Percentiles rank a stretch among this genome's conserved stretches.
phyloP scores from a whole-genome alignment of 2,888 invertebrate species.

The Drosophila birchii region DNA sequence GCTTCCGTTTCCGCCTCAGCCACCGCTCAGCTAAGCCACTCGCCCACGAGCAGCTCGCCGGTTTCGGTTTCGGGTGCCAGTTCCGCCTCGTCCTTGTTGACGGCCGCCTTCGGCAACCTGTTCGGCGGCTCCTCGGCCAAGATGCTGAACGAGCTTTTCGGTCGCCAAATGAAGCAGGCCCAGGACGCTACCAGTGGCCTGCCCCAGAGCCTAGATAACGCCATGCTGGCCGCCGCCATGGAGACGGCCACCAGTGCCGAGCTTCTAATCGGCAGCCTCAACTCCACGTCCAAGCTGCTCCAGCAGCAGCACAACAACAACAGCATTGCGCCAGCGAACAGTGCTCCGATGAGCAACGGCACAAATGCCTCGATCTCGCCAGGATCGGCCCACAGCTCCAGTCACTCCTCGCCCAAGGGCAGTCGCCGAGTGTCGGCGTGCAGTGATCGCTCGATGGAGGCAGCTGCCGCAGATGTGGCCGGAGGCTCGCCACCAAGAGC shows the following conservation, averaged over 20 bases:
- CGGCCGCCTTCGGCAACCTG: conserved; percentile 85
- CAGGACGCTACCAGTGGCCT: conserved; percentile 86
- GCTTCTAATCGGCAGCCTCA: conserved; percentile 81
- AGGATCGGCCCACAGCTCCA: conserved; percentile 61
- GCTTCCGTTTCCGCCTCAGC: conserved; percentile 32
- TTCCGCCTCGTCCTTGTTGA: conserved; percentile 77
- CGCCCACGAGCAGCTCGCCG: conserved; percentile 45
- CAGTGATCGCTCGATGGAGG: conserved; percentile 85
- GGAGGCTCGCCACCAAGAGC: conserved; percentile 74
- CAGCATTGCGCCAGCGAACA: conserved; percentile 59
- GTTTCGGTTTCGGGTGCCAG: conserved; percentile 63
- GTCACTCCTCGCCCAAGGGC: conserved; percentile 55
- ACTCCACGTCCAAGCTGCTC: conserved; percentile 74
- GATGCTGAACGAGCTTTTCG: conserved; percentile 95
- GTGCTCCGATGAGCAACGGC: conserved; percentile 51
- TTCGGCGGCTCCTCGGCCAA: conserved; percentile 92
- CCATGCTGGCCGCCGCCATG: conserved; percentile 84
- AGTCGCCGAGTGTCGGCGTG: conserved; percentile 79
- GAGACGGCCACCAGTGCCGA: conserved; percentile 84
- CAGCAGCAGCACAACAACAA: conserved; percentile 73
- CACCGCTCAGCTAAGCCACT: conserved; percentile 19
- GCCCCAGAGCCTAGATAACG: conserved; percentile 85
- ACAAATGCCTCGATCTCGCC: conserved; percentile 61
- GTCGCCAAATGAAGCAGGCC: conserved; percentile 91
- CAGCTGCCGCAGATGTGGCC: conserved; percentile 81